Percentiles rank a stretch among this genome's conserved stretches.
Conservation (phyloP, 2,113 vertebrate genomes). For the Acanthochromis polyacanthus region DNA sequence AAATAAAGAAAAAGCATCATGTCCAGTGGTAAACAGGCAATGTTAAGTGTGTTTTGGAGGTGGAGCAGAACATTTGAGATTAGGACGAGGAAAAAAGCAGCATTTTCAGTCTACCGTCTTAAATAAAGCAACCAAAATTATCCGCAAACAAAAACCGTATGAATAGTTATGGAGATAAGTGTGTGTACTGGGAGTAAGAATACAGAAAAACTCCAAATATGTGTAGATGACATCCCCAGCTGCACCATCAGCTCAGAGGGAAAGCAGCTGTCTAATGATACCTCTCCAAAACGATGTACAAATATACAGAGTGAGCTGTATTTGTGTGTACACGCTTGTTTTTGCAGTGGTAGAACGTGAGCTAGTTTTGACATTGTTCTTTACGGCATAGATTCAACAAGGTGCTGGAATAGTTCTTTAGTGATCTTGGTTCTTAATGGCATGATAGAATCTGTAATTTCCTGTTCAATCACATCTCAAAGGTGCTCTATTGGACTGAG, state of each 20-base stretch:
- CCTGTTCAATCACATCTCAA: too few species aligned
- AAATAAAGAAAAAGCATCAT: background rate
- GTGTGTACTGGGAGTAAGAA: background rate
- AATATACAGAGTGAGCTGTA: background rate
- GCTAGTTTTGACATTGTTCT: background rate
- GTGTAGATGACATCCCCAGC: conserved; percentile 2
- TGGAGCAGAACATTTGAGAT: too few species aligned
- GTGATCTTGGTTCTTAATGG: too few species aligned
- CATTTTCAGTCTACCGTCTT: too few species aligned
- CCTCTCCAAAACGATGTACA: background rate
- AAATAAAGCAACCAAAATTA: too few species aligned
- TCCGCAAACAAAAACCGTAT: background rate
- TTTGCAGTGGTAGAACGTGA: background rate
- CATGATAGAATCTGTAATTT: too few species aligned
- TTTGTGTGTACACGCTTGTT: background rate
- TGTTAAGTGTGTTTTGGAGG: background rate
- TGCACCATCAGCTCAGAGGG: conserved; percentile 2
- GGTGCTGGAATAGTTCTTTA: too few species aligned
- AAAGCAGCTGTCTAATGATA: conserved; percentile 11
- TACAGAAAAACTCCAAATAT: background rate
- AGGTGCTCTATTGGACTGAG: too few species aligned
- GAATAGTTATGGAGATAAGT: background rate
- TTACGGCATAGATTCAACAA: too few species aligned
- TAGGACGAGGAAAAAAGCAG: too few species aligned
- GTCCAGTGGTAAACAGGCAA: background rate